Percentiles rank a stretch among this genome's conserved stretches.
phyloP scores from a whole-genome alignment of 2,113 vertebrate genomes.

The Ageneiosus marmoratus region DNA sequence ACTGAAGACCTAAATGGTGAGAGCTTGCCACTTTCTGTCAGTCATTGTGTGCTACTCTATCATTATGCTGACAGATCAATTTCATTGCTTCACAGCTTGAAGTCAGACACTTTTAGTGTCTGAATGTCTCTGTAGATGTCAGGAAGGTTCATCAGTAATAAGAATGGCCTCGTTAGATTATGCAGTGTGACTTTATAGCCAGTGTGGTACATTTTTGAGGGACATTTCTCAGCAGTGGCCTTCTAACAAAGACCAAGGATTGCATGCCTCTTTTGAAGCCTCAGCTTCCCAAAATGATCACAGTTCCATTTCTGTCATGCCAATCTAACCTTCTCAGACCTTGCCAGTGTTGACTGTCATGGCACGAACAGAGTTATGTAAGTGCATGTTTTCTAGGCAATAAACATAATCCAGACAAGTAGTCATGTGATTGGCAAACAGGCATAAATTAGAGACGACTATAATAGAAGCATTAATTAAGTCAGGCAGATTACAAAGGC shows the following conservation, averaged over 20 bases:
- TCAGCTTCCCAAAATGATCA: neutral
- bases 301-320: neutral
- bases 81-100: constrained; percentile 43
- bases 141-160: constrained; percentile 30
- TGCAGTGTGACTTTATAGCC: constrained; percentile 32
- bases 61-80: constrained; percentile 42
- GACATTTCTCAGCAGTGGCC: constrained; percentile 22
- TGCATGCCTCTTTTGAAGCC: neutral
- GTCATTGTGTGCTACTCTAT: constrained; percentile 15
- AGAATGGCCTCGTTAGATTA: constrained; percentile 40
- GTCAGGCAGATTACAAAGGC: neutral
- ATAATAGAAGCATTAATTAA: neutral
- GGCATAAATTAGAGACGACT: neutral
- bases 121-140: constrained; percentile 38
- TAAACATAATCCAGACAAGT: neutral
- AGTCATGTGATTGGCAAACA: neutral
- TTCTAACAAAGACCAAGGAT: neutral
- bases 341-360: neutral
- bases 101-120: constrained; percentile 22
- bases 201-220: constrained; percentile 13
- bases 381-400: neutral
- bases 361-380: neutral
- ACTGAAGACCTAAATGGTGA: neutral
- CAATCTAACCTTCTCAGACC: neutral
- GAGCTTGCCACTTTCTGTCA: constrained; percentile 38